Evolutionary conservation across 2,113 vertebrate species (phyloP), one percentile per base, ranked within the genome.

Genomic region (Propithecus coquereli): DNA sequence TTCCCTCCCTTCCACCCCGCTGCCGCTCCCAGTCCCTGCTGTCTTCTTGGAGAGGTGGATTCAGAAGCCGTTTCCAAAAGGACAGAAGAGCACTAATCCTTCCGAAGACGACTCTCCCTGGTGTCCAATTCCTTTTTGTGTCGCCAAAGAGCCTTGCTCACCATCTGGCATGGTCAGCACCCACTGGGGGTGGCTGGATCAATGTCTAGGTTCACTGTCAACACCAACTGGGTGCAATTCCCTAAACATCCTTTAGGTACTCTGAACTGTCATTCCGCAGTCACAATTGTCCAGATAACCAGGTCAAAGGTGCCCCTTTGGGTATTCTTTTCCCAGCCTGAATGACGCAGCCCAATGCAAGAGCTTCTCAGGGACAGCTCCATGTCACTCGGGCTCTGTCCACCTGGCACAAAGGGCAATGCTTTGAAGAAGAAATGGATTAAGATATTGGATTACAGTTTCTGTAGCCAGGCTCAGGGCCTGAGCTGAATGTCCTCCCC

Each of bases 381-480:
- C 8, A 76, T 80, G 91, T 95, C 80, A 27, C 93, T 89, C 23
- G 68, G 94, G 93, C 50, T 94, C 97, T 87, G 95, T 97, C 97
- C 97, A 97, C 97, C 96, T 97, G 97, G 97, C 97, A 94, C 65
- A 37, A 76, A 85, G 84, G 80, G 92, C 95, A 92, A 47, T 27
- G 97, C 97, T 98, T 98, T 97, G 97, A 97, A 98, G 97, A 97
- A 97, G 97, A 97, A 97, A 96, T 97, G 96, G 97, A 98, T 98
- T 97, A 97, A 98, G 95, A 70, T 95, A 95, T 98, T 97, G 96
- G 94, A 71, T 98, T 97, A 97, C 97, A 87, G 97, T 66, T 87
- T 94, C 96, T 92, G 96, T 54, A 85, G 96, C 96, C 96, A 94
- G 95, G 96, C 96, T 89, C 94, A 91, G 76, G 87, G 91, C 90